phyloP scores from a whole-genome alignment of 1,140 invertebrate species.

The Drosophila funebris region DNA sequence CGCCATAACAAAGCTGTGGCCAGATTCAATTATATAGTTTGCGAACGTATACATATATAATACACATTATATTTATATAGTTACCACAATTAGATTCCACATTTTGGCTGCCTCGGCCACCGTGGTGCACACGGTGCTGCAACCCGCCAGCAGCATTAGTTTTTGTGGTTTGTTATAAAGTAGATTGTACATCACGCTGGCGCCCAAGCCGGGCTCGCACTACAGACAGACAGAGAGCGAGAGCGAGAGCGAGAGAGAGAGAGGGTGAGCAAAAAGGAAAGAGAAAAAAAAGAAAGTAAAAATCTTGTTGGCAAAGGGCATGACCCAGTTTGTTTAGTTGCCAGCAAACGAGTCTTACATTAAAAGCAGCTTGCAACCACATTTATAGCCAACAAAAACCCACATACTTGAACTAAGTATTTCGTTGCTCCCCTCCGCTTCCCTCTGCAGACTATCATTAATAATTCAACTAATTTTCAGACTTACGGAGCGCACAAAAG shows the following conservation, averaged over 20 bases:
- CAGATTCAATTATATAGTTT: constrained; percentile 3
- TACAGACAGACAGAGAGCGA: constrained; percentile 82
- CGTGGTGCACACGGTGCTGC: constrained; percentile 99
- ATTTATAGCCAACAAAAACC: neutral
- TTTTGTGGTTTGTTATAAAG: constrained; percentile 98
- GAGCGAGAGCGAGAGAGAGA: neutral
- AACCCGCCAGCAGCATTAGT: constrained; percentile 97
- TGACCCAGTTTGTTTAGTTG: constrained; percentile 41
- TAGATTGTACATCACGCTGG: constrained; percentile 99
- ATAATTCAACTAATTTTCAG: neutral
- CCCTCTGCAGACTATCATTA: neutral
- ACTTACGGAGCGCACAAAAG: neutral
- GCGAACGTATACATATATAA: neutral
- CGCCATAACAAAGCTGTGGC: constrained; percentile 97
- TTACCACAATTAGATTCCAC: constrained; percentile 99
- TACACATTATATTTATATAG: constrained; percentile 74
- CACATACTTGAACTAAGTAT: neutral
- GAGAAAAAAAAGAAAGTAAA: neutral
- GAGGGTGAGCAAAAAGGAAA: too few species aligned
- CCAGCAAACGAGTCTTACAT: constrained; percentile 30
- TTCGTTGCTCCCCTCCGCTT: neutral
- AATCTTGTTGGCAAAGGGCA: constrained; percentile 37
- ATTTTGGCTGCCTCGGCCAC: constrained; percentile 99
- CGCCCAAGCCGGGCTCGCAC: constrained; percentile 99
- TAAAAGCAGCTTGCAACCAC: constrained; percentile 24